Base-by-base conservation (phyloP, 2,888 invertebrate genomes). In the Gymnoscelis rufifasciata region DNA sequence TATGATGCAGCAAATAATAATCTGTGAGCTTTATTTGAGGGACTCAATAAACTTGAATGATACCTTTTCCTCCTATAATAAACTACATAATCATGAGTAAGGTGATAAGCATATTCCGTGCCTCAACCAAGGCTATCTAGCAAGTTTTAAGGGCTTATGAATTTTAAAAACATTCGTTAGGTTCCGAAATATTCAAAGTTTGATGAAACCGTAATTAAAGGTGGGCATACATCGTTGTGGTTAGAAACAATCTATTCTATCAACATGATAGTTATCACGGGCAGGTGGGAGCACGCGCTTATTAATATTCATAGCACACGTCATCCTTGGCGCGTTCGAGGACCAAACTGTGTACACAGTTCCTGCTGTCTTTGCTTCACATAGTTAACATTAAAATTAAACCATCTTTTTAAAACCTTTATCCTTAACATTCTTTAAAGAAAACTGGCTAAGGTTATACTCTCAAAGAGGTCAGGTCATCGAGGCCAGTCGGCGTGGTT, bases 271-370 rank as follows among this genome's bases (percentile, higher is more conserved):
- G 74, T 74, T 73, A 77, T 72, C 75, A 62, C 66, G 63, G 65
- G 59, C 70, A 74, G 73, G 75, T 74, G 70, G 62, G 60, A 57
- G 68, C 64, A 64, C 64, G 68, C 68, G 64, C 67, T 69, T 71
- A 82, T 87, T 81, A 86, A 83, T 84, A 87, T 87, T 83, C 83
- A 84, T 82, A 66, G 66, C 72, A 64, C 71, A 67, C 71, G 69
- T 71, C 70, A 72, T 62, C 66, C 70, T 60, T 66, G 57, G 59
- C 45, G 59, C 57, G 65, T 71, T 73, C 65, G 62, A 59, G 63
- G 59, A 68, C 65, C 70, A 54, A 48, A 56, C 52, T 47, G 30
- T 19, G 19, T 19, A 19, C 19, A 19, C 24, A 27, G 29, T 35
- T 38, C 35, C 42, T 36, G 19, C n/a, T 26, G 14, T 35, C 26